Evolutionary conservation across 2,113 vertebrate species (phyloP).

Genomic region (Ailuropoda melanoleuca): DNA sequence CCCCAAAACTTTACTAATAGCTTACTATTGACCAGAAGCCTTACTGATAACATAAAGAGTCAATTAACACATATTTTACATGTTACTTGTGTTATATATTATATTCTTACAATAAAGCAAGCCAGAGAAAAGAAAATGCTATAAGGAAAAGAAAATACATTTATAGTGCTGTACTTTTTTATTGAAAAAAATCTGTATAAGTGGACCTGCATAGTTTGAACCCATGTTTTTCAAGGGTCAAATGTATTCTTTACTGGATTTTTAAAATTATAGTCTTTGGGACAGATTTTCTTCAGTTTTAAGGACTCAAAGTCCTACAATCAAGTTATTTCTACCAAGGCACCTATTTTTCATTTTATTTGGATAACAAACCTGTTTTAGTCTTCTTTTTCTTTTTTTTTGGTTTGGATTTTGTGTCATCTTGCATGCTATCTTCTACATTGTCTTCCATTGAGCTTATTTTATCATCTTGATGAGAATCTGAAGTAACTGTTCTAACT

Average conservation of each 20-base stretch:
- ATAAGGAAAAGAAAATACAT: neutral
- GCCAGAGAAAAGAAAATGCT: neutral
- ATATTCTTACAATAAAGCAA: neutral
- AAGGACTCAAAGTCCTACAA: neutral
- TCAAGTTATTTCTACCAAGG: neutral
- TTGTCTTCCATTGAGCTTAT: constrained; percentile 59
- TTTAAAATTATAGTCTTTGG: neutral
- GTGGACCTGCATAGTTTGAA: neutral
- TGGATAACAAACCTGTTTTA: constrained; percentile 85
- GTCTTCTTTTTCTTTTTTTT: constrained; percentile 91
- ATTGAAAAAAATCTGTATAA: neutral
- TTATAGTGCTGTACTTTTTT: neutral
- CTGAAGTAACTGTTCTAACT: constrained; percentile 46
- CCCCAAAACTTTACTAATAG: neutral
- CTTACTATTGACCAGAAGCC: neutral
- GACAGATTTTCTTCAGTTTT: neutral
- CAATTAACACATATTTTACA: neutral
- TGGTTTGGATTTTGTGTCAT: constrained; percentile 81
- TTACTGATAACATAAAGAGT: neutral
- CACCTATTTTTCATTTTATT: constrained; percentile 5
- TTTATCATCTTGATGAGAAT: constrained; percentile 50
- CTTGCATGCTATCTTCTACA: constrained; percentile 73
- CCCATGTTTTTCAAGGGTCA: neutral
- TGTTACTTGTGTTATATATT: neutral
- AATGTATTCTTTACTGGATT: neutral